These are phyloP conservation scores for Neolamprologus sp. DNA, from an alignment of 2,113 vertebrate species.

Conservation along the genomic window DNA sequence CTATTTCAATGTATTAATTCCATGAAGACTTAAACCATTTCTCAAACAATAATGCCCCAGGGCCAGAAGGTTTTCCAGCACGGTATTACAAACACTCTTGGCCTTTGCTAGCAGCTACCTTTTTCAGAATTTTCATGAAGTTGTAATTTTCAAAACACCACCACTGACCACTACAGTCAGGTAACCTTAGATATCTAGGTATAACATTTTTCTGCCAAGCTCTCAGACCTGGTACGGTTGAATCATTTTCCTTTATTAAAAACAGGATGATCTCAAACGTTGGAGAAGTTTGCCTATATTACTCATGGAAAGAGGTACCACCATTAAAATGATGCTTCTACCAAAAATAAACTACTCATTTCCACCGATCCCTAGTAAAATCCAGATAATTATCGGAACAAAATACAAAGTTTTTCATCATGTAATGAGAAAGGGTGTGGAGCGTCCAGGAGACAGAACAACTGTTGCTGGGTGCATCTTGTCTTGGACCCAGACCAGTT, in stretches of 20 bases:
- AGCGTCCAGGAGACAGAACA: not conserved
- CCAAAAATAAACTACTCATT: not conserved
- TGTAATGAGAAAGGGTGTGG: not conserved
- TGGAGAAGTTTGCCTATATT: not conserved
- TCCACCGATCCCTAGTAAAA: fast-evolving
- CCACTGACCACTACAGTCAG: not conserved
- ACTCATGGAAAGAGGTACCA: not conserved
- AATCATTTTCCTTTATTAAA: not conserved
- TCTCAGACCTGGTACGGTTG: not conserved
- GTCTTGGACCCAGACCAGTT: not conserved
- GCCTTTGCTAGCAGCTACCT: not conserved
- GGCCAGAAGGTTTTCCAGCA: not conserved
- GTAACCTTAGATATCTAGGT: not conserved
- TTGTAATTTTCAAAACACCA: not conserved
- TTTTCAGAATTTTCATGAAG: not conserved
- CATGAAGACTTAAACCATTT: no score
- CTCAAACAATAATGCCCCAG: not conserved
- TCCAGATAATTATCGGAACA: not conserved
- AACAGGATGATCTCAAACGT: not conserved
- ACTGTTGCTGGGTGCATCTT: not conserved
- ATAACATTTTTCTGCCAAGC: not conserved
- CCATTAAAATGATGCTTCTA: not conserved
- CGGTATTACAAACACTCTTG: not conserved
- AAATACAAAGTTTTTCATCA: not conserved
- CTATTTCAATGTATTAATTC: not conserved